A percentile compares a stretch with the other conserved stretches of the same genome.
phyloP scores from a whole-genome alignment of 23 tunicate genomes.

The Trididemnum miniatum region DNA sequence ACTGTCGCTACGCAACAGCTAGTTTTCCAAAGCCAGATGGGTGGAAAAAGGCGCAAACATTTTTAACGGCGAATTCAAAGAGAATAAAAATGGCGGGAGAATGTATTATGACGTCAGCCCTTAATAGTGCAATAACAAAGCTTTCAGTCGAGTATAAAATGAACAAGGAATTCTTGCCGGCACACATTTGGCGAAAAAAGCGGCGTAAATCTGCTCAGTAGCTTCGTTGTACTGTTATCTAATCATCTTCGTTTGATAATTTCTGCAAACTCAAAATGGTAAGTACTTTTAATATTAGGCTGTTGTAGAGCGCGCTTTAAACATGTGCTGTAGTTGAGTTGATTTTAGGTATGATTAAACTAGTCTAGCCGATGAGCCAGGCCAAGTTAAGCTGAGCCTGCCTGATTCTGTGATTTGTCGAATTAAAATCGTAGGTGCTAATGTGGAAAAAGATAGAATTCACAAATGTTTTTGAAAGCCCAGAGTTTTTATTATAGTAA shows the following conservation, averaged over 20 bases:
- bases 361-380: too few relatives aligned
- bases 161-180: neutral
- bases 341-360: too few relatives aligned
- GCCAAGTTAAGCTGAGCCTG: too few relatives aligned
- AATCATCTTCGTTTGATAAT: neutral
- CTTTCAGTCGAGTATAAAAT: neutral
- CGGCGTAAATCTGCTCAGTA: conserved; percentile 17
- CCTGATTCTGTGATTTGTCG: too few relatives aligned
- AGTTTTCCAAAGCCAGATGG: neutral
- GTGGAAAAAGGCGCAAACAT: neutral
- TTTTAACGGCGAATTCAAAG: neutral
- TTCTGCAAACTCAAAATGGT: neutral
- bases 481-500: too few relatives aligned
- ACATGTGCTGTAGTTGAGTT: too few relatives aligned
- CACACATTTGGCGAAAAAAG: conserved; percentile 12
- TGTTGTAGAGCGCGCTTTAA: too few relatives aligned
- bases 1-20: neutral
- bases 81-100: conserved; percentile 10
- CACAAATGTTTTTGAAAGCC: too few relatives aligned
- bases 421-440: too few relatives aligned
- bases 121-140: neutral
- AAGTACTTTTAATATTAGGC: too few relatives aligned
- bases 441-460: too few relatives aligned
- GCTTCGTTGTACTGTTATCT: neutral
- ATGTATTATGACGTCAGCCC: neutral